A percentile compares a stretch with the other conserved stretches of the same genome.
Conservation (phyloP, 2,113 vertebrate genomes). For the Todiramphus saurophagus region DNA sequence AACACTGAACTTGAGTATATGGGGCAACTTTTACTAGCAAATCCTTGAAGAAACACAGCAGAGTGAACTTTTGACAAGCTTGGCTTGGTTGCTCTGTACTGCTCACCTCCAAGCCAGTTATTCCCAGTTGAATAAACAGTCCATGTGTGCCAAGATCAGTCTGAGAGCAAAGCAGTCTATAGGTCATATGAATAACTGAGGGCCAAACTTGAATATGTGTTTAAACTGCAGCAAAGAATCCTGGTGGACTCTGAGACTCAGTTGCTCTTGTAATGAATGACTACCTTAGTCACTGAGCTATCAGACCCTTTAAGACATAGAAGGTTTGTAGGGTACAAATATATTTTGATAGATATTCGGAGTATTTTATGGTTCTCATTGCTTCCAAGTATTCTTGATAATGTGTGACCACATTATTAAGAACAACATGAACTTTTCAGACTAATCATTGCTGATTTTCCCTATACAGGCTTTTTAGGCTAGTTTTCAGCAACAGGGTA, state of each 20-base stretch:
- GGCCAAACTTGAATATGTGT: background rate
- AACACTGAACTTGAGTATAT: background rate
- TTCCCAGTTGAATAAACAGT: background rate
- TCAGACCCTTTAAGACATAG: background rate
- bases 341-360: background rate
- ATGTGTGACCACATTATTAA: background rate
- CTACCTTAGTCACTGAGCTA: background rate
- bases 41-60: background rate
- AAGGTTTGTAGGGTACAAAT: background rate
- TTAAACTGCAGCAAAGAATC: background rate
- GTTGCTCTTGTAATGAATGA: background rate
- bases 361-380: background rate
- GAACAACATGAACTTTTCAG: background rate
- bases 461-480: background rate
- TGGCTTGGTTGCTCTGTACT: background rate
- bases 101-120: background rate
- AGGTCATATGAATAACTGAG: background rate
- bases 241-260: background rate
- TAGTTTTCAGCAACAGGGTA: background rate
- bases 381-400: background rate
- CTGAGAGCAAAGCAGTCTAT: background rate
- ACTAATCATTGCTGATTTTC: background rate
- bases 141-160: background rate
- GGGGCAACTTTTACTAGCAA: background rate
- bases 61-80: background rate